Evolutionary conservation across 2,797 vertebrate species (phyloP).

Genomic region (Pseudochaenichthys georgianus): DNA sequence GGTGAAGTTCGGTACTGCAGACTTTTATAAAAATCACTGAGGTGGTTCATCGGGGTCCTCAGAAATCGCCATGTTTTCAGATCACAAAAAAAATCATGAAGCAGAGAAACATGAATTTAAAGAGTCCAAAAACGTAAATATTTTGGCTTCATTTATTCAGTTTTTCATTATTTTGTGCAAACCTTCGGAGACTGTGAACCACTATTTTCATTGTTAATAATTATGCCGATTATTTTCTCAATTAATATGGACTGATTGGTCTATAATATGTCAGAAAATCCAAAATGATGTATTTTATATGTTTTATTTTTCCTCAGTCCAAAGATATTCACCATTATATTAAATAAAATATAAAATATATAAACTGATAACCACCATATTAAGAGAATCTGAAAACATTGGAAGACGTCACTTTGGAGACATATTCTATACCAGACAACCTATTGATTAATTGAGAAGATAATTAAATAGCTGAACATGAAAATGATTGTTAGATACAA

Average conservation of each 20-base stretch:
- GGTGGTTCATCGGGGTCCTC: not conserved
- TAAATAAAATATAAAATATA: too few relatives aligned
- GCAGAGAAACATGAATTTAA: not conserved
- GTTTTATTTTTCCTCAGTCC: too few relatives aligned
- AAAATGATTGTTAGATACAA: not conserved
- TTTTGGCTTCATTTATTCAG: not conserved
- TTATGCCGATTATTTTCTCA: too few relatives aligned
- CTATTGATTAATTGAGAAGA: not conserved
- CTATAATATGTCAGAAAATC: too few relatives aligned
- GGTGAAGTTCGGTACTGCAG: slow-evolving; percentile 12
- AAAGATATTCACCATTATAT: too few relatives aligned
- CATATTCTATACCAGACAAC: not conserved
- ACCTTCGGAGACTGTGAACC: not conserved
- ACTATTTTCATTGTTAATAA: too few relatives aligned
- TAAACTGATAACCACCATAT: too few relatives aligned
- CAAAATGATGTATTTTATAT: too few relatives aligned
- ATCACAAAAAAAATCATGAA: not conserved
- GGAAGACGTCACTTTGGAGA: not conserved
- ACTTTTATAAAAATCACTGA: not conserved
- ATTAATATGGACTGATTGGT: too few relatives aligned
- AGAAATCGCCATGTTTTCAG: not conserved
- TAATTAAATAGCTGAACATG: not conserved
- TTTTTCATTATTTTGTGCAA: not conserved
- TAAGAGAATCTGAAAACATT: not conserved
- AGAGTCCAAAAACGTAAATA: not conserved